Evolutionary conservation across 2,888 invertebrate genomes (phyloP), one percentile per base, ranked within the genome.

Genomic region (Octonoba sinensis): DNA sequence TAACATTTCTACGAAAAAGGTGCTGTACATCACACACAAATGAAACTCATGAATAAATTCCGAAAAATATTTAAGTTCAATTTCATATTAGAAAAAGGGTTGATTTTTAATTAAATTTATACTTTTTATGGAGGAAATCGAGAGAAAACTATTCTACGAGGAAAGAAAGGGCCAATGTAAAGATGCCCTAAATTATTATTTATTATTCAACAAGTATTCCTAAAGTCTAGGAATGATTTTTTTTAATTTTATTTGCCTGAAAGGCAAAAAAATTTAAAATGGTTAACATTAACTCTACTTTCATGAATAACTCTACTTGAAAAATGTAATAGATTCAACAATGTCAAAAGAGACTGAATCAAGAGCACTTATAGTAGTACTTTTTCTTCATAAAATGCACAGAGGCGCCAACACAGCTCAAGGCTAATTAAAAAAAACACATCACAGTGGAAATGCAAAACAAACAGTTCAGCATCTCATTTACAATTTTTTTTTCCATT

Each of bases 341-440:
- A 82, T 82, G 82, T 82, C 82, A 82, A 82, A 82, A 82, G 82
- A 82, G 82, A 82, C 82, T 82, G 76, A 82, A 82, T 82, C 82
- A 82, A 82, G 82, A 82, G 82, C 82, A 82, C 82, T 82, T 82
- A 76, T 66, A 82, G 72, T 82, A 82, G 82, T 82, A 82, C 82
- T 82, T 72, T 75, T 73, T 59, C 62, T 49, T 73, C 59, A 44
- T 66, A 76, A 82, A 82, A 82, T 75, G 76, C 47, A 70, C 75
- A 70, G 81, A 79, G 79, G 79, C 56, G 73, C 67, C 73, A 64
- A 79, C 59, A 60, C 66, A 79, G 46, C 16, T 46, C 15, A 36
- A 59, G 59, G 59, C 13, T 69, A 24, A 69, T 44, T 51, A 12
- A 15, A 3, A 65, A 65, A 12, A 4, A 65, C 20, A 16, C 20